These are phyloP conservation scores for Halcyon badia DNA, from an alignment of 2,797 vertebrate species.

Conservation along the genomic window DNA sequence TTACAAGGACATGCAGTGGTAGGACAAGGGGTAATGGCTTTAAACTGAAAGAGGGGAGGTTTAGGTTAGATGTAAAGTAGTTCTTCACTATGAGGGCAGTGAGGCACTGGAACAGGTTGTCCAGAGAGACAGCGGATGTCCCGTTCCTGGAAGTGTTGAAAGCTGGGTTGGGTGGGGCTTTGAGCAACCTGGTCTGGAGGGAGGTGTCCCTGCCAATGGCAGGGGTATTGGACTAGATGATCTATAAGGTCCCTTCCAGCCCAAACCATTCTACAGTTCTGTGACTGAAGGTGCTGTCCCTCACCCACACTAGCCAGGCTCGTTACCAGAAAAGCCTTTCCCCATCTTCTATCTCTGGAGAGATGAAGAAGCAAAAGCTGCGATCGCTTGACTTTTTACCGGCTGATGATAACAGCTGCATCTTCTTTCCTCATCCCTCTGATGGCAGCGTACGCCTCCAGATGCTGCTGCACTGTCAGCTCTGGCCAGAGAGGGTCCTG, in stretches of 20 bases:
- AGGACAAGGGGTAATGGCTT: neutral
- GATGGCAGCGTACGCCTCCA: slow-evolving; percentile 87
- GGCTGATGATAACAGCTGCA: slow-evolving; percentile 76
- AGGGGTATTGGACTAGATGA: neutral
- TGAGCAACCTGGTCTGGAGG: neutral
- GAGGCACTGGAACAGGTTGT: neutral
- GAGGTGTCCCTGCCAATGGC: neutral
- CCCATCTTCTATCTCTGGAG: neutral
- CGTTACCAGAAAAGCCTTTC: neutral
- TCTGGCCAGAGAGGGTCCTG: slow-evolving; percentile 88
- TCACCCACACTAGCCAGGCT: neutral
- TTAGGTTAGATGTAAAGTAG: neutral
- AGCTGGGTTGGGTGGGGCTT: neutral
- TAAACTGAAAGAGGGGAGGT: neutral
- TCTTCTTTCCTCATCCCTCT: slow-evolving; percentile 85
- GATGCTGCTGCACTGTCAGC: slow-evolving; percentile 89
- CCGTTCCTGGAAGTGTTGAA: neutral
- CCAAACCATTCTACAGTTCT: neutral
- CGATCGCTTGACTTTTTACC: slow-evolving; percentile 73
- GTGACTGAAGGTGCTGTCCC: neutral
- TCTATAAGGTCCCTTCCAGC: neutral
- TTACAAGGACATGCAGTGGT: neutral
- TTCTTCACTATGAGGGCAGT: neutral
- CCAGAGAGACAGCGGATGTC: neutral
- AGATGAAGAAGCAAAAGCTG: neutral